phyloP scores from a whole-genome alignment of 2,888 invertebrate species.

The Drosophila melanosoma region DNA sequence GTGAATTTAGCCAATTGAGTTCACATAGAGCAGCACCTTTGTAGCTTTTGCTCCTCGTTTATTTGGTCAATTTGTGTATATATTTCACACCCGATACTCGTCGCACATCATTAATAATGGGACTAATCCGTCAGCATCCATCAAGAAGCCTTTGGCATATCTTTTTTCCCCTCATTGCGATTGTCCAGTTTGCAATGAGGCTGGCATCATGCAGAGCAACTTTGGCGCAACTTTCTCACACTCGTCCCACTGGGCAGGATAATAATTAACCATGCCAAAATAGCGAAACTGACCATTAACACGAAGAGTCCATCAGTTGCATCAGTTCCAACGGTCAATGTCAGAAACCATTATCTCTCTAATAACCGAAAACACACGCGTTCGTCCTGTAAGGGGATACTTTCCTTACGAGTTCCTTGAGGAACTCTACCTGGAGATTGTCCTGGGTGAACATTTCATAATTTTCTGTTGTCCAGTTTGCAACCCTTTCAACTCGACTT shows the following conservation, averaged over 20 bases:
- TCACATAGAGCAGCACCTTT: constrained; percentile 42
- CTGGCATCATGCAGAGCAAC: constrained; percentile 45
- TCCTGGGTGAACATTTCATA: constrained; percentile 52
- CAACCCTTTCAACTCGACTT: constrained; percentile 59
- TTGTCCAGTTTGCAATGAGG: constrained; percentile 37
- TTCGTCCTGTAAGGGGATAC: constrained; percentile 75
- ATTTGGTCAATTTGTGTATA: constrained; percentile 60
- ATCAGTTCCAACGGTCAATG: constrained; percentile 69
- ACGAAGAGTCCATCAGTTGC: constrained; percentile 45
- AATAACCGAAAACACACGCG: constrained; percentile 84
- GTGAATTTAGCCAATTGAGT: constrained; percentile 21
- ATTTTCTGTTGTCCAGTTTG: constrained; percentile 65
- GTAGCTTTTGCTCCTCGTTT: constrained; percentile 48
- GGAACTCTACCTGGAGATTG: constrained; percentile 48
- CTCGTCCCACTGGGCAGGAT: constrained; percentile 45
- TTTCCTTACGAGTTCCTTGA: constrained; percentile 61
- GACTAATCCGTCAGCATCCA: constrained; percentile 79
- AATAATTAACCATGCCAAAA: constrained; percentile 84
- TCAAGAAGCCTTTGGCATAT: constrained; percentile 64
- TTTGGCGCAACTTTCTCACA: constrained; percentile 81
- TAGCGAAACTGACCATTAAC: constrained; percentile 82
- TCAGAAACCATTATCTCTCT: constrained; percentile 82
- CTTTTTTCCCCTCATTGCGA: constrained; percentile 32
- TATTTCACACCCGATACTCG: constrained; percentile 55
- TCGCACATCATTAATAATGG: constrained; percentile 80